Evolutionary conservation across 1,140 invertebrate genomes (phyloP), one percentile per base, ranked within the genome.

Genomic region (Pemphigus obesinymphae): DNA sequence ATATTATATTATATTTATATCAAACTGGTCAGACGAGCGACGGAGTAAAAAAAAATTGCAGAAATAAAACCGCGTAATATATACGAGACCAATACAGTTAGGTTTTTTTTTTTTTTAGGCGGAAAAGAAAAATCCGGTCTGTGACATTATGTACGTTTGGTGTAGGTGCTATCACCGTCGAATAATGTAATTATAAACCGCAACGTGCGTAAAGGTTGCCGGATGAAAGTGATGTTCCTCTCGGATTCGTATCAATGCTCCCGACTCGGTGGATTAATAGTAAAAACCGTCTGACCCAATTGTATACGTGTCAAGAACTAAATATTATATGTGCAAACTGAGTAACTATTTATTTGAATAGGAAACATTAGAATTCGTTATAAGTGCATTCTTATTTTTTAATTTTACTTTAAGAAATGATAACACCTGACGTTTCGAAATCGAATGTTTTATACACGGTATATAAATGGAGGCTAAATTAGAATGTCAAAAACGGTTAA

Each of bases 171-270:
- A 17, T 45, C 23, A n/a, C 7, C 37, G 13, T 17, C n/a, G 34
- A 11, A 40, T 68, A 68, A n/a, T n/a, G n/a, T n/a, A n/a, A n/a
- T n/a, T n/a, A 23, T 10, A 68, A 68, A 68, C 66, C 23, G 15
- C 68, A 3, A 26, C 37, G n/a, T 2, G 31, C 68, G 40, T 70
- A 70, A 70, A 70, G 68, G 68, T 70, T 45, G 37, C 23, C 40
- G 68, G 68, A 70, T 45, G 68, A 70, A 70, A 70, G 68, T 45
- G 68, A 70, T 45, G 68, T 70, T 70, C 37, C n/a, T 70, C 68
- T 70, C 37, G 20, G 37, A 43, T 70, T 70, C 68, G 13, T 37
- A 37, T 37, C 68, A 45, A 11, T 13, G 8, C 7, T 23, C 4
- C 53, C 53, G 23, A 58, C 53, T 2, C 8, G 2, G 37, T 40